These are phyloP conservation scores for Squalus acanthias DNA, from an alignment of 2,797 vertebrate genomes.

Conservation along the genomic window DNA sequence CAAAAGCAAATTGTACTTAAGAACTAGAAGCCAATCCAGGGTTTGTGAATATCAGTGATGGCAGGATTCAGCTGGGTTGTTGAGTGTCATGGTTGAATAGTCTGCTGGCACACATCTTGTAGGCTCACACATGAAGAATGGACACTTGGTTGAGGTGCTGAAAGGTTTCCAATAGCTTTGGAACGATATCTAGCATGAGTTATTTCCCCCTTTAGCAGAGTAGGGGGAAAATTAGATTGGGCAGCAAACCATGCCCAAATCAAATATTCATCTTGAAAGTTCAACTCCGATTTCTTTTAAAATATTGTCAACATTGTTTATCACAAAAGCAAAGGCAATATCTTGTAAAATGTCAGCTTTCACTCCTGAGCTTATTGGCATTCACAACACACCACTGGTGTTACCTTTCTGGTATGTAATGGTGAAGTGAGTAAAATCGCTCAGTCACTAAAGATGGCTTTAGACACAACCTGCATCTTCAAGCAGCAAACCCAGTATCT, in stretches of 20 bases:
- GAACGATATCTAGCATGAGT: no score
- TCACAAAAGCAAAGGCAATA: background rate
- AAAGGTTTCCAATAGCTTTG: background rate
- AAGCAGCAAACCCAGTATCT: background rate
- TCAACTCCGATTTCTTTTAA: background rate
- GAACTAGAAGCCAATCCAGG: background rate
- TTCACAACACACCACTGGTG: background rate
- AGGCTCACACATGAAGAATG: background rate
- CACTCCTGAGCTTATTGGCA: background rate
- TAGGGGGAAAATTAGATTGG: background rate
- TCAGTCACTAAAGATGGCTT: background rate
- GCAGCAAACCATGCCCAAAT: background rate
- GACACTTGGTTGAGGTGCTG: background rate
- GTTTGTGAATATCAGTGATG: background rate
- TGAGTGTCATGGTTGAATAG: background rate
- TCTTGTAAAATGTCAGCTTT: constrained; percentile 15
- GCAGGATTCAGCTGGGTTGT: background rate
- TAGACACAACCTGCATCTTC: background rate
- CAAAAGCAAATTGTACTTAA: background rate
- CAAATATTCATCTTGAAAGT: background rate
- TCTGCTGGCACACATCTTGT: background rate
- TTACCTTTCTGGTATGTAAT: background rate
- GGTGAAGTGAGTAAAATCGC: background rate
- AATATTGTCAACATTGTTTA: background rate
- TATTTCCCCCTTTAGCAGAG: background rate